Evolutionary conservation across 92 coral and sea anemone species (phyloP).

Genomic region (Epizoanthus fatuus): DNA sequence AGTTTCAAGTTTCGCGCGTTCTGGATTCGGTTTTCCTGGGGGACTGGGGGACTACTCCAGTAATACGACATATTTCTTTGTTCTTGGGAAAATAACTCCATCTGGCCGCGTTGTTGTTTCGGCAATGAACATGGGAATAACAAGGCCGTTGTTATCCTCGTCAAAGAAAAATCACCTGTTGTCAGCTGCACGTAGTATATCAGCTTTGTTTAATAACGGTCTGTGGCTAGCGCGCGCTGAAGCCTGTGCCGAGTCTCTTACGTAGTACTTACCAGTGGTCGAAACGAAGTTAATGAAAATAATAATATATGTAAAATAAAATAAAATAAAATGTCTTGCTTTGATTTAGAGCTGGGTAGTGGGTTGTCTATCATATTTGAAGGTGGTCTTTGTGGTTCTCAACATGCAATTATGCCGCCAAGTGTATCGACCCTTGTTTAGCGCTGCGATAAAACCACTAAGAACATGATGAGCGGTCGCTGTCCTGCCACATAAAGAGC

Average conservation of each 20-base stretch:
- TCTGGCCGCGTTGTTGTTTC: background rate
- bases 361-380: too few relatives aligned
- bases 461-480: background rate
- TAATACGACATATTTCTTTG: background rate
- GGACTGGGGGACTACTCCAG: background rate
- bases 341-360: too few relatives aligned
- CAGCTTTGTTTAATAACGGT: background rate
- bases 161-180: background rate
- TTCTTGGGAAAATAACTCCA: too few relatives aligned
- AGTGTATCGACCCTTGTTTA: background rate
- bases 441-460: too few relatives aligned
- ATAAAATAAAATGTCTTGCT: background rate
- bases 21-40: too few relatives aligned
- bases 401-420: background rate
- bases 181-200: background rate
- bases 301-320: background rate
- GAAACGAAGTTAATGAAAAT: background rate
- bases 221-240: too few relatives aligned
- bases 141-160: background rate
- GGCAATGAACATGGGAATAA: background rate
- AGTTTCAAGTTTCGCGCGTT: background rate
- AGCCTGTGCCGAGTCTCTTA: too few relatives aligned
- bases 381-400: background rate
- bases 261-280: background rate
- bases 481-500: background rate